A percentile compares a stretch with the other conserved stretches of the same genome.
Conservation (phyloP, 1,140 invertebrate species). For the Aethina tumida region DNA sequence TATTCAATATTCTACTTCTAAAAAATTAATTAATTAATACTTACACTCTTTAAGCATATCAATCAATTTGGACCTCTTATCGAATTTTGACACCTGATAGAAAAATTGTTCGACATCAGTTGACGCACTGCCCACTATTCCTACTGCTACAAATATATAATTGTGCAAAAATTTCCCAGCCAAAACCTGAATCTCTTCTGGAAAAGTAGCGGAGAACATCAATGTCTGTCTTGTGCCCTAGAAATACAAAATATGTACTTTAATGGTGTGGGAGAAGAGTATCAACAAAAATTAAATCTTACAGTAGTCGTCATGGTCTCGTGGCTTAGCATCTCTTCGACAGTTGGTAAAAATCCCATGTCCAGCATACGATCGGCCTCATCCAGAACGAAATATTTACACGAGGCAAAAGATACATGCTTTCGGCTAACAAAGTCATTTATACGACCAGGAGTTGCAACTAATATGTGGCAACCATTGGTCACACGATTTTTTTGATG, state of each 20-base stretch:
- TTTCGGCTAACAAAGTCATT: constrained; percentile 74
- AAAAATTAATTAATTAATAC: too few relatives aligned
- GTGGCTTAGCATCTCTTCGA: constrained; percentile 67
- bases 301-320: constrained; percentile 60
- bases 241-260: too few relatives aligned
- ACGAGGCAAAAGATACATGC: constrained; percentile 58
- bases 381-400: constrained; percentile 81
- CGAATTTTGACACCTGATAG: constrained; percentile 57
- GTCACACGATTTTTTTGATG: constrained; percentile 58
- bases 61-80: constrained; percentile 64
- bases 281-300: too few relatives aligned
- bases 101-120: constrained; percentile 81
- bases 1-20: too few relatives aligned
- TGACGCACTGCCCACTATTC: constrained; percentile 83
- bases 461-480: constrained; percentile 80
- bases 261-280: too few relatives aligned
- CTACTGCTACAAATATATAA: constrained; percentile 79
- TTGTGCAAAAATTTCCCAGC: constrained; percentile 65
- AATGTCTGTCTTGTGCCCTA: constrained; percentile 64
- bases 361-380: constrained; percentile 96
- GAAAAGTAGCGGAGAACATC: constrained; percentile 93
- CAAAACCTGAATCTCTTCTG: constrained; percentile 67
- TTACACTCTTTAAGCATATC: constrained; percentile 55
- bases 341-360: constrained; percentile 74
- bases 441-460: constrained; percentile 88